These are phyloP conservation scores for roundworm (Caenorhabditis elegans) DNA, from an alignment of 1,140 invertebrate species.

Conservation along the genomic window WBcel235 BX284606.5:17010001-17010500, in stretches of 20 bases:
- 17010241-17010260: conserved; percentile 1
- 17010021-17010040: neutral
- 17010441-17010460: no score
- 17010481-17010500: no score
- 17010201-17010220: conserved; percentile 14
- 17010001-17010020: neutral
- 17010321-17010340: no score
- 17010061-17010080: conserved; percentile 1
- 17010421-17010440: no score
- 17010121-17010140: neutral
- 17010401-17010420: no score
- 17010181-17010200: neutral
- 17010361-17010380: no score
- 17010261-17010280: no score
- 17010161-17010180: neutral
- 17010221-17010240: conserved; percentile 7
- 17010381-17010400: no score
- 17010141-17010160: neutral
- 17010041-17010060: neutral
- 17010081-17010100: neutral
- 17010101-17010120: neutral
- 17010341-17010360: no score
- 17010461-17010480: no score
- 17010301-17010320: no score
- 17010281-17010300: no score